A percentile compares a stretch with the other conserved stretches of the same genome.
These are phyloP conservation scores for Poeciliopsis prolifica DNA, from an alignment of 2,113 vertebrate species.

Conservation along the genomic window DNA sequence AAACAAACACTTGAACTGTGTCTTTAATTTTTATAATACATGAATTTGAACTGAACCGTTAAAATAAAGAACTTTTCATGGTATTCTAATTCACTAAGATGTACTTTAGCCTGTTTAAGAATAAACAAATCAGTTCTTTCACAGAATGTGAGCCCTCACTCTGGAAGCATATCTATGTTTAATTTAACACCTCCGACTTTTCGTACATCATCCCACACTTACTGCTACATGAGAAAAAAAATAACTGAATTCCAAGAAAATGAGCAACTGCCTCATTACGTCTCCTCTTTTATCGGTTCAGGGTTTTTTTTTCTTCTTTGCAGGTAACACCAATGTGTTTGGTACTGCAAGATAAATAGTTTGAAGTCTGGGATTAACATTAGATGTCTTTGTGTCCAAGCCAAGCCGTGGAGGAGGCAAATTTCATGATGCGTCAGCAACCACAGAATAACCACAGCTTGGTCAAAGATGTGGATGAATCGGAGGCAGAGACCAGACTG, in stretches of 20 bases:
- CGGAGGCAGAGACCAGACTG: not conserved
- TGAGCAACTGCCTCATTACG: conserved; percentile 26
- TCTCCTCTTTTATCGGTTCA: not conserved
- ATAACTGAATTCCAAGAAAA: conserved; percentile 13
- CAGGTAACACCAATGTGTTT: conserved; percentile 54
- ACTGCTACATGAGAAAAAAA: conserved; percentile 38
- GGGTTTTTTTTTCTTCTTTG: not conserved
- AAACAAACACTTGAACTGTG: too few species aligned
- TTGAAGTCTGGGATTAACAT: conserved; percentile 47
- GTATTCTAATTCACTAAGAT: too few species aligned
- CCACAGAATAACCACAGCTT: conserved; percentile 29
- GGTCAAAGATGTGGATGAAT: conserved; percentile 27
- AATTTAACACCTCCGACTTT: conserved; percentile 14
- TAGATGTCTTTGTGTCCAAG: conserved; percentile 54
- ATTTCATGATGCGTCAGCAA: conserved; percentile 60
- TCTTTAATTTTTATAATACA: too few species aligned
- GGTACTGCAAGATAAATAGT: conserved; percentile 52
- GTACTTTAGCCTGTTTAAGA: conserved; percentile 33
- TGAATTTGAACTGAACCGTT: too few species aligned
- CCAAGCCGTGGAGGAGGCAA: conserved; percentile 55
- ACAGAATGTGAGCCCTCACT: not conserved
- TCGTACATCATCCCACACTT: conserved; percentile 6
- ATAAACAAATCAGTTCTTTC: conserved; percentile 12
- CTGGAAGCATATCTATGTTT: conserved; percentile 7
- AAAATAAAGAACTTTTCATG: too few species aligned